A percentile compares a stretch with the other conserved stretches of the same genome.
Conservation (phyloP, 2,888 invertebrate species). For the Agrotis clavis region DNA sequence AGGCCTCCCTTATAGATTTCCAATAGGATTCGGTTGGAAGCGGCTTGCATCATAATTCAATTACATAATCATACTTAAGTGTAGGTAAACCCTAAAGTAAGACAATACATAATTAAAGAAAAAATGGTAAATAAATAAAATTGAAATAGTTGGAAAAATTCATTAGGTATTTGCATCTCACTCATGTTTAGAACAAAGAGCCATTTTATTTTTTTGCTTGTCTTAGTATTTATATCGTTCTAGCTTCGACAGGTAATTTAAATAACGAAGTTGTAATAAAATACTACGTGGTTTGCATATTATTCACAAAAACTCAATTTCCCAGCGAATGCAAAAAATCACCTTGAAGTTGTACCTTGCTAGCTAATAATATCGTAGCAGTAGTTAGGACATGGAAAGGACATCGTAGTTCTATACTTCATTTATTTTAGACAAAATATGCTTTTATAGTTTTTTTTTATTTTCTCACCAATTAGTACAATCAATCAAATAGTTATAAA, state of each 20-base stretch:
- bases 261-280: conserved; percentile 33
- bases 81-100: background rate
- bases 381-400: conserved; percentile 45
- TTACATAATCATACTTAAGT: background rate
- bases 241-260: conserved; percentile 14
- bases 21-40: no score
- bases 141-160: conserved; percentile 2
- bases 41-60: no score
- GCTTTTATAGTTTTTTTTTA: no score
- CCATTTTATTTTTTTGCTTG: conserved; percentile 13
- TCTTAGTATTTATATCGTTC: conserved; percentile 17
- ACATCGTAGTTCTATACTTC: background rate
- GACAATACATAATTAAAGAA: background rate
- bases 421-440: no score
- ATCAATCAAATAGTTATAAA: no score
- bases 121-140: background rate
- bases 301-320: conserved; percentile 39
- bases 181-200: conserved; percentile 14
- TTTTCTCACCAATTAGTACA: no score
- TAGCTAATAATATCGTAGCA: background rate
- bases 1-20: no score
- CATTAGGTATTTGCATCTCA: conserved; percentile 9
- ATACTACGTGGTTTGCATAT: conserved; percentile 31
- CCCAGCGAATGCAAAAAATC: conserved; percentile 38
- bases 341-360: conserved; percentile 32